phyloP scores from a whole-genome alignment of 1,140 invertebrate species.

The Nephotettix cincticeps region DNA sequence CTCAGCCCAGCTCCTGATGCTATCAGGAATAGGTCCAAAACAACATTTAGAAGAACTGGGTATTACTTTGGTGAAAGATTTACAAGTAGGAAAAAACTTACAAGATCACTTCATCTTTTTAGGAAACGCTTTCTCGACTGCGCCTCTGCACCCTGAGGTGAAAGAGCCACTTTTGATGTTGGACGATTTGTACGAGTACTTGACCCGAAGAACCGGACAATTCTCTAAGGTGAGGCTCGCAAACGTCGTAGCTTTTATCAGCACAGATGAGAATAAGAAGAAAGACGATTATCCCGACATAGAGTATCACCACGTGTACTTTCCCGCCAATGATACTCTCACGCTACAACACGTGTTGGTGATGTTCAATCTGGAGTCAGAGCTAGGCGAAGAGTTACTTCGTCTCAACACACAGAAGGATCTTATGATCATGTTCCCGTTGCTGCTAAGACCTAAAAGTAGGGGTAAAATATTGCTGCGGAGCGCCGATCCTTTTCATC shows the following conservation, averaged over 20 bases:
- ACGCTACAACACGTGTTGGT: conserved; percentile 10
- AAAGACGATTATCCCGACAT: conserved; percentile 48
- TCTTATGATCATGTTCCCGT: conserved; percentile 41
- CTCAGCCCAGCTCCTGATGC: conserved; percentile 50
- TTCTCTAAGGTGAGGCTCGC: conserved; percentile 48
- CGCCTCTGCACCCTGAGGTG: neutral
- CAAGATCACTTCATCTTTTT: conserved; percentile 51
- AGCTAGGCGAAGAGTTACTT: neutral
- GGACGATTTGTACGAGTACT: conserved; percentile 51
- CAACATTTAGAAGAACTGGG: conserved; percentile 44
- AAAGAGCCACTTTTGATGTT: conserved; percentile 41
- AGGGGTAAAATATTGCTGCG: conserved; percentile 54
- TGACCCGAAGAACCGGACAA: conserved; percentile 47
- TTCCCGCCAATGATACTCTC: conserved; percentile 21
- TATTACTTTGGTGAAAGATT: conserved; percentile 35
- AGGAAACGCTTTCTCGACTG: conserved; percentile 23
- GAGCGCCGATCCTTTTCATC: conserved; percentile 58
- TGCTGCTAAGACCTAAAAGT: conserved; percentile 57
- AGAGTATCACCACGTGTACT: conserved; percentile 21
- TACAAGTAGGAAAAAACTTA: conserved; percentile 51
- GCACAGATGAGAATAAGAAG: conserved; percentile 41
- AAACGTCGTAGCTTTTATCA: conserved; percentile 48
- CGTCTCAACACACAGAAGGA: conserved; percentile 35
- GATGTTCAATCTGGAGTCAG: conserved; percentile 16
- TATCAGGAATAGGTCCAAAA: conserved; percentile 54